Evolutionary conservation across 2,113 vertebrate genomes (phyloP), one percentile per base, ranked within the genome.

Genomic region (Peromyscus maniculatus): DNA sequence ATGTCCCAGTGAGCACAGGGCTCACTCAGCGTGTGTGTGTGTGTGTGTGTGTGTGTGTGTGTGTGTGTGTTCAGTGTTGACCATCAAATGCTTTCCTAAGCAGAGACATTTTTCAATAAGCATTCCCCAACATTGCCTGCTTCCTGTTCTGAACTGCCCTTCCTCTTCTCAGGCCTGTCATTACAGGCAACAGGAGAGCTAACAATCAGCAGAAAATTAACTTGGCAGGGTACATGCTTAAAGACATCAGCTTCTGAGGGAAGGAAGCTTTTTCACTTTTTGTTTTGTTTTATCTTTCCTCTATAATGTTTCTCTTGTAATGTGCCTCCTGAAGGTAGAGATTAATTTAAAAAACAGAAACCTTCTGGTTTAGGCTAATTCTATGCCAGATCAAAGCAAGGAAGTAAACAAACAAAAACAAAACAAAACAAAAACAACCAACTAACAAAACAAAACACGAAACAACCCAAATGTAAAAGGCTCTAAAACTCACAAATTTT

Each of bases 171-270:
- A 36, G 46, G 39, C 26, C 22, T 19, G 4, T 91, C 93, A 75
- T 91, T n/a, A 79, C 33, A 87, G 79, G 31, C 78, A 84, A 67
- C 72, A 62, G 39, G 67, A 96, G 80, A 91, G 39, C 62, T 96
- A 74, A 89, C 62, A 64, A 39, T 94, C 93, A 93, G 91, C 90
- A 95, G 84, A 96, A 96, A 96, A 84, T 95, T 79, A 93, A 72
- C 59, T 43, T 77, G 84, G 66, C 19, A 24, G 69, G 5, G 16
- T 79, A 4, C 80, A 13, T 86, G 19, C 21, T 64, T 80, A 87
- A 46, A 94, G 43, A 33, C n/a, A 72, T 75, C 75, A 77, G 15
- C 66, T 92, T 95, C 28, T 5, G n/a, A 64, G 71, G 67, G 67
- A 93, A 96, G 59, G 43, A 87, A 96, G 71, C 87, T 95, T 96